phyloP scores from a whole-genome alignment of 2,888 invertebrate species.

The Drosophila macrospina region DNA sequence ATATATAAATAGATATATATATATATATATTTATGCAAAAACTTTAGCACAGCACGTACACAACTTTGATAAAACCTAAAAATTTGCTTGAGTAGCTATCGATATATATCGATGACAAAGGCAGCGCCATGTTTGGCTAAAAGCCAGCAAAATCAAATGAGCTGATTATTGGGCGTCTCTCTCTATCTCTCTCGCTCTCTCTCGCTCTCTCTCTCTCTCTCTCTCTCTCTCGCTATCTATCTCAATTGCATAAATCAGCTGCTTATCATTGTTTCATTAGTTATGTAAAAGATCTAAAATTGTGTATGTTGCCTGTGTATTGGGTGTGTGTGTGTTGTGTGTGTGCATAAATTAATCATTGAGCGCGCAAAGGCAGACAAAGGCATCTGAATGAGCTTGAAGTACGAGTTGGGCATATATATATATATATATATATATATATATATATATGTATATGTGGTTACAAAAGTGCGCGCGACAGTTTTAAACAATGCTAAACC shows the following conservation, averaged over 20 bases:
- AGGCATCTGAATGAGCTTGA: slow-evolving; percentile 26
- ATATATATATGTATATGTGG: slow-evolving; percentile 29
- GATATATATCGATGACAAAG: slow-evolving; percentile 3
- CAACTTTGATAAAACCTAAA: slow-evolving; percentile 10
- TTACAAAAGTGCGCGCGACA: slow-evolving; percentile 70
- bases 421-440: too few relatives aligned
- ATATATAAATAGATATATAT: too few relatives aligned
- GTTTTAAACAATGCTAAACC: slow-evolving; percentile 60
- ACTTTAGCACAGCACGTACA: slow-evolving; percentile 24
- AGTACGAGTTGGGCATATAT: slow-evolving; percentile 3
- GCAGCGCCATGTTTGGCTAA: slow-evolving; percentile 9
- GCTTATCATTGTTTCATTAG: slow-evolving; percentile 41
- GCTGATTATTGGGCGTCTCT: slow-evolving; percentile 43
- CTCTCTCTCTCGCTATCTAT: too few relatives aligned
- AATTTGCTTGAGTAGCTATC: neutral
- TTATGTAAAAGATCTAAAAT: slow-evolving; percentile 37
- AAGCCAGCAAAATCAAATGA: slow-evolving; percentile 26
- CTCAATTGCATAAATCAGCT: slow-evolving; percentile 32
- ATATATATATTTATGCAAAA: slow-evolving; percentile 18
- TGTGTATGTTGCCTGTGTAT: neutral
- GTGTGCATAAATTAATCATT: slow-evolving; percentile 73
- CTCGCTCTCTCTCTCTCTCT: too few relatives aligned
- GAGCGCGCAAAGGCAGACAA: slow-evolving; percentile 46
- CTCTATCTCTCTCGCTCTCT: too few relatives aligned
- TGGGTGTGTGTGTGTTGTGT: slow-evolving; percentile 11